Conservation (phyloP, 2,113 vertebrate genomes). For the Leptocoma aspasia region DNA sequence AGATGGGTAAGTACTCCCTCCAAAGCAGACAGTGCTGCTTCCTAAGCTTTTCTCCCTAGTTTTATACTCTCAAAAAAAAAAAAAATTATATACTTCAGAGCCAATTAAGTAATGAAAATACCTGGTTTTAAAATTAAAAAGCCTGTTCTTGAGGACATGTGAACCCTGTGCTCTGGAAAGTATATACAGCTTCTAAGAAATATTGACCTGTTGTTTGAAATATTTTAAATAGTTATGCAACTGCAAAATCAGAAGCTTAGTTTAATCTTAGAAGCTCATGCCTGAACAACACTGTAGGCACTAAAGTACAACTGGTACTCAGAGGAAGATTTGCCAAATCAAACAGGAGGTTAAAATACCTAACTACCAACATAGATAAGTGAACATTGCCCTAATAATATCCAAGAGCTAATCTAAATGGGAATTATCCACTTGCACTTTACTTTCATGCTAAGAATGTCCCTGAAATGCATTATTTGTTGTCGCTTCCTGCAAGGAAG, state of each 20-base stretch:
- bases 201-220: neutral
- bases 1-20: conserved; percentile 29
- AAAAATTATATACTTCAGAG: neutral
- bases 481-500: neutral
- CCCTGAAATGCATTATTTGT: neutral
- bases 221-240: conserved; percentile 8
- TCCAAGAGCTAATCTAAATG: neutral
- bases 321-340: neutral
- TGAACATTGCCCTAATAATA: neutral
- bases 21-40: neutral
- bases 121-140: neutral
- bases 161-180: neutral
- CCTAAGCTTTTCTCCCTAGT: neutral
- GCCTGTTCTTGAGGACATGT: neutral
- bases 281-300: neutral
- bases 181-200: neutral
- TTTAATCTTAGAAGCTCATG: neutral
- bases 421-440: neutral
- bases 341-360: neutral
- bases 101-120: neutral
- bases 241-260: neutral
- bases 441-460: neutral
- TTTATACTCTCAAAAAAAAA: neutral
- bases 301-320: neutral
- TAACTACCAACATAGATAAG: neutral